Percentiles rank a stretch among this genome's conserved stretches.
phyloP scores from a whole-genome alignment of 2,113 vertebrate genomes.

The Gymnobelideus leadbeateri region DNA sequence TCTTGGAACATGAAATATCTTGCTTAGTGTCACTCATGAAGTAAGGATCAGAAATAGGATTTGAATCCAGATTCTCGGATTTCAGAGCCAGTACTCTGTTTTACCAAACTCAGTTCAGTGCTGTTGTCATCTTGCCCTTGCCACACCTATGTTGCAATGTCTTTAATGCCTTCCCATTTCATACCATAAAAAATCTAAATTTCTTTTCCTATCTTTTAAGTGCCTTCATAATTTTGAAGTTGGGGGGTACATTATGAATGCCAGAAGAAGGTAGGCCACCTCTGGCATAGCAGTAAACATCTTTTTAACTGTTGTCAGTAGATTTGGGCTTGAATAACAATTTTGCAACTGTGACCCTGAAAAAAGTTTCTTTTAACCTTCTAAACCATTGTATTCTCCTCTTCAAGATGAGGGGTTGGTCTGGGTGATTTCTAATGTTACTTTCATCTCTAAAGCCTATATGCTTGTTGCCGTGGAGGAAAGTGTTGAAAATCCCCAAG shows the following conservation, averaged over 20 bases:
- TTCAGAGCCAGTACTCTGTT: background rate
- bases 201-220: background rate
- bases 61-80: background rate
- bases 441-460: background rate
- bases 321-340: background rate
- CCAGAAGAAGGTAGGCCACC: slow-evolving; percentile 30
- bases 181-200: background rate
- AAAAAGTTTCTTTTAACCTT: background rate
- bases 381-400: background rate
- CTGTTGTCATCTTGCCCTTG: slow-evolving; percentile 24
- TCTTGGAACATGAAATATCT: background rate
- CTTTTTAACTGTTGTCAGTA: background rate
- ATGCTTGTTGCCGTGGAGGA: background rate
- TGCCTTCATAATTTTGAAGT: background rate
- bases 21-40: background rate
- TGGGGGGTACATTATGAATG: slow-evolving; percentile 12
- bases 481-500: background rate
- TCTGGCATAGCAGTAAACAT: background rate
- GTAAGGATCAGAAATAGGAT: background rate
- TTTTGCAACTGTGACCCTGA: background rate
- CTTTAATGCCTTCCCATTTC: background rate
- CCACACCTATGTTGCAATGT: background rate
- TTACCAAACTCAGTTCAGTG: background rate
- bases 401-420: background rate
- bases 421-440: background rate